Conservation (phyloP, 2,888 invertebrate genomes). For the Lissocephala sabroskyi region DNA sequence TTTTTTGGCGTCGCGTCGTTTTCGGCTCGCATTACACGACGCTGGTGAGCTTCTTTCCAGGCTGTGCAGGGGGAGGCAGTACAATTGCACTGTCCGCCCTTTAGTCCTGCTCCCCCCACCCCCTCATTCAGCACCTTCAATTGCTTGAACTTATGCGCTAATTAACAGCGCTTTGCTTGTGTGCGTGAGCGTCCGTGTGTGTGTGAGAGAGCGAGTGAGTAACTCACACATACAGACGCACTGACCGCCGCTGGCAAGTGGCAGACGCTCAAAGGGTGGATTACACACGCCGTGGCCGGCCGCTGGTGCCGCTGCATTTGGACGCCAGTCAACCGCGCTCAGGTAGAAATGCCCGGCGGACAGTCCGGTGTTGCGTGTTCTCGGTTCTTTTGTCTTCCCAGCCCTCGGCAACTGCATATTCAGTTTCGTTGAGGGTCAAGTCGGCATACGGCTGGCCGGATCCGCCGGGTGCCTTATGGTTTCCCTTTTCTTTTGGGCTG, state of each 20-base stretch:
- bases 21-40: constrained; percentile 38
- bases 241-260: neutral
- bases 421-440: constrained; percentile 43
- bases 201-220: constrained; percentile 3
- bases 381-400: constrained; percentile 30
- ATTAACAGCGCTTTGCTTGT: constrained; percentile 43
- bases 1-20: constrained; percentile 6
- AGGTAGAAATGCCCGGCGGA: constrained; percentile 24
- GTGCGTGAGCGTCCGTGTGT: constrained; percentile 12
- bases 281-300: constrained; percentile 41
- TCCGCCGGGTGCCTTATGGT: no score
- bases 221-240: no score
- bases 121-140: no score
- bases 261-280: constrained; percentile 46
- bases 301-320: constrained; percentile 64
- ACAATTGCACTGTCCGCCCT: constrained; percentile 46
- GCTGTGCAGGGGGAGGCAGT: constrained; percentile 20
- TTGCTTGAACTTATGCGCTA: constrained; percentile 26
- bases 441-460: constrained; percentile 13
- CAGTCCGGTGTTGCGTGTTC: constrained; percentile 34
- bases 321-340: constrained; percentile 22
- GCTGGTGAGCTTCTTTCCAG: no score
- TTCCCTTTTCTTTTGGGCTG: no score
- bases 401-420: constrained; percentile 42
- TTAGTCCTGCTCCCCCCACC: constrained; percentile 22